phyloP scores from a whole-genome alignment of 1,140 invertebrate genomes.

The Ctenoplectra terminalis region DNA sequence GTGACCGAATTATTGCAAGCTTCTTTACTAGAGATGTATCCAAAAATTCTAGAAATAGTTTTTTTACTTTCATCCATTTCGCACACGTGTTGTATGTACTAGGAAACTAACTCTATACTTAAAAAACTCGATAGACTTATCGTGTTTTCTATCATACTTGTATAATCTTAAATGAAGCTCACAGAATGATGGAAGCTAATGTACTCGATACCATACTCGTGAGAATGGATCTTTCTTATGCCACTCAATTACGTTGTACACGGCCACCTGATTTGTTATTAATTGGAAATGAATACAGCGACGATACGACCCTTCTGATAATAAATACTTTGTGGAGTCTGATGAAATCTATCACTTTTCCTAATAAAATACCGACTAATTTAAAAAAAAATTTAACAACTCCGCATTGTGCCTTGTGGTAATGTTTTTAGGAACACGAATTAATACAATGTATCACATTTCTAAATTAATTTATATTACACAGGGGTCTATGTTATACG shows the following conservation, averaged over 20 bases:
- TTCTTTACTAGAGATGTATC: slow-evolving; percentile 48
- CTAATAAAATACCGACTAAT: not conserved
- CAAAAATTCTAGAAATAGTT: slow-evolving; percentile 61
- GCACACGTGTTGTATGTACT: slow-evolving; percentile 66
- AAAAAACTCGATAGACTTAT: not conserved
- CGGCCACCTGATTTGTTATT: slow-evolving; percentile 43
- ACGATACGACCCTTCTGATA: slow-evolving; percentile 51
- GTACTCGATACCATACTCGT: slow-evolving; percentile 66
- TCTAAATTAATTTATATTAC: not conserved
- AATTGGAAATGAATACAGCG: slow-evolving; percentile 51
- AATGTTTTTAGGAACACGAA: slow-evolving; percentile 7
- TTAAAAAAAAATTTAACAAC: slow-evolving; percentile 44
- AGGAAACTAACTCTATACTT: not conserved
- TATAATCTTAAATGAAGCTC: slow-evolving; percentile 58
- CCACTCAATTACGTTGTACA: slow-evolving; percentile 22
- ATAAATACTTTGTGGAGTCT: slow-evolving; percentile 70
- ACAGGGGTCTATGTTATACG: slow-evolving; percentile 68
- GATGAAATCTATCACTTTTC: slow-evolving; percentile 58
- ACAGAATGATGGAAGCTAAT: slow-evolving; percentile 69
- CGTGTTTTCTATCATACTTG: not conserved
- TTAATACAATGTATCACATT: not conserved
- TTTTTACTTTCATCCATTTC: slow-evolving; percentile 64
- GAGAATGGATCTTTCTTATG: slow-evolving; percentile 65
- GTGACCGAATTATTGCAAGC: slow-evolving; percentile 58
- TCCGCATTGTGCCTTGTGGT: slow-evolving; percentile 68